A percentile compares a stretch with the other conserved stretches of the same genome.
Conservation (phyloP, 2,113 vertebrate genomes). For the Phaetusa simplex region DNA sequence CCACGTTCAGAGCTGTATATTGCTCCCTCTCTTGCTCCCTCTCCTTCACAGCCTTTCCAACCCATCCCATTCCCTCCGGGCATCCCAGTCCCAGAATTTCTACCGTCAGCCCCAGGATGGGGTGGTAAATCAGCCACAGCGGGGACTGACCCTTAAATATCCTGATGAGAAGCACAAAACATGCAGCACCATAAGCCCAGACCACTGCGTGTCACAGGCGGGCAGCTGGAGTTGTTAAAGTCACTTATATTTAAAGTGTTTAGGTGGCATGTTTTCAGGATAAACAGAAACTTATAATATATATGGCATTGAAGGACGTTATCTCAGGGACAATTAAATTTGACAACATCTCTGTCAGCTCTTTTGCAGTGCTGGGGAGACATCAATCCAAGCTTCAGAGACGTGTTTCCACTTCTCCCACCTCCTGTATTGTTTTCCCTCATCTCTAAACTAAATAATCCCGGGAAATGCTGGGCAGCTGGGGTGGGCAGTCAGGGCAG, state of each 20-base stretch:
- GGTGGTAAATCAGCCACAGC: not conserved
- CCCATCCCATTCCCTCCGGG: rapidly evolving
- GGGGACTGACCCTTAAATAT: not conserved
- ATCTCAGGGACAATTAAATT: not conserved
- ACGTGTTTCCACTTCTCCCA: not conserved
- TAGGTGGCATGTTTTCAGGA: not conserved
- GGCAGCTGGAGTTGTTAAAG: not conserved
- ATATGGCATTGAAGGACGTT: not conserved
- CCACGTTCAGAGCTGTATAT: rapidly evolving
- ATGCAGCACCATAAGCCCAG: not conserved
- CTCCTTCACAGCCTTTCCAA: not conserved
- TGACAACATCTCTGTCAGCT: conserved; percentile 23
- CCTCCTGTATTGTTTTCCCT: rapidly evolving
- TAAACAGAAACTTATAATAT: not conserved
- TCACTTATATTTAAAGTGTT: not conserved
- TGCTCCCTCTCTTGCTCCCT: rapidly evolving
- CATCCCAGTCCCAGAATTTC: not conserved
- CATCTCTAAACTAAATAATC: not conserved
- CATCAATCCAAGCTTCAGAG: not conserved
- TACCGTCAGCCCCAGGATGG: not conserved
- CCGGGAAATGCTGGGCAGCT: not conserved
- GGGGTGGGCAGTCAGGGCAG: too few species aligned
- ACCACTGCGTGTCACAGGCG: not conserved
- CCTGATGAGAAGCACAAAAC: not conserved
- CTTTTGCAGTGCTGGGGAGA: not conserved